Percentiles rank a stretch among this genome's conserved stretches.
phyloP scores from a whole-genome alignment of 2,113 vertebrate genomes.

The Raja brachyura region DNA sequence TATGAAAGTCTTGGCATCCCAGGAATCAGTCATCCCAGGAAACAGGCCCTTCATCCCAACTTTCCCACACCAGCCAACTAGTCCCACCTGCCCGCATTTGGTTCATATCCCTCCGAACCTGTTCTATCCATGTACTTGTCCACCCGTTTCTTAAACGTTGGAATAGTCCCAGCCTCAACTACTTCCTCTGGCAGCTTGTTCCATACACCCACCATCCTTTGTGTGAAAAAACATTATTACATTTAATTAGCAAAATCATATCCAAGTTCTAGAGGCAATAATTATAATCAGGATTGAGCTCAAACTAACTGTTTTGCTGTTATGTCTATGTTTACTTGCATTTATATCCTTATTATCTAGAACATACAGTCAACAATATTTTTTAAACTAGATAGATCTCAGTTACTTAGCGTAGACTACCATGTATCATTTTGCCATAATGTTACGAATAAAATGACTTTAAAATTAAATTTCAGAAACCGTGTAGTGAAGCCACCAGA shows the following conservation, averaged over 20 bases:
- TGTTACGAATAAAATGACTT: neutral
- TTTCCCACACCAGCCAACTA: too few species aligned
- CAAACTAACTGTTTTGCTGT: neutral
- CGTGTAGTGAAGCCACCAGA: constrained; percentile 41
- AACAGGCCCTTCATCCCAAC: too few species aligned
- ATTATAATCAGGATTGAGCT: neutral
- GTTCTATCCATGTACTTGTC: too few species aligned
- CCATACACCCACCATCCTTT: too few species aligned
- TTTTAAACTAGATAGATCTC: neutral
- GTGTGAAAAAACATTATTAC: too few species aligned
- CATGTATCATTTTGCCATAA: neutral
- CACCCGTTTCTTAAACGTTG: too few species aligned
- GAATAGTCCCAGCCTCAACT: too few species aligned
- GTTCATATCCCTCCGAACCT: too few species aligned
- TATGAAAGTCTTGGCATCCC: too few species aligned
- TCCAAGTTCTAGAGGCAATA: neutral
- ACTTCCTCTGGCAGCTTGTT: too few species aligned
- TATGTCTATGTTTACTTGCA: neutral
- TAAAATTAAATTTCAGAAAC: constrained; percentile 29
- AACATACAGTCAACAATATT: neutral
- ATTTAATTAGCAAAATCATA: neutral
- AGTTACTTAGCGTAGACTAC: neutral
- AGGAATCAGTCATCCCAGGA: too few species aligned
- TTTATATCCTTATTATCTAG: neutral
- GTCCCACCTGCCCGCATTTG: too few species aligned